These are phyloP conservation scores for Macaca nemestrina DNA, from an alignment of 2,113 vertebrate species.

Conservation along the genomic window DNA sequence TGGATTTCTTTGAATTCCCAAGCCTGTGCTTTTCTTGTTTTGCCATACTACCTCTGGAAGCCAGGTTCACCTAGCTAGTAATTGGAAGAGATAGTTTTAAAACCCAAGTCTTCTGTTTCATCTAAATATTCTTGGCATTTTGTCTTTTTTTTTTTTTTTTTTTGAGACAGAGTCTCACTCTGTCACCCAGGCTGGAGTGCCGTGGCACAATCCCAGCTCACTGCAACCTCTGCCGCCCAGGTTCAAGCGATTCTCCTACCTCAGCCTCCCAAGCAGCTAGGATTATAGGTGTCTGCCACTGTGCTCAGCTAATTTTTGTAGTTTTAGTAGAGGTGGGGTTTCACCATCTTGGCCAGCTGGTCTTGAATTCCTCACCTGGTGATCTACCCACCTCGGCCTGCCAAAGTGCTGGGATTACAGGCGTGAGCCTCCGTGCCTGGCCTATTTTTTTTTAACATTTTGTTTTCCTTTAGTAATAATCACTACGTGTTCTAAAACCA, in stretches of 20 bases:
- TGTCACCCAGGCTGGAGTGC: too few relatives aligned
- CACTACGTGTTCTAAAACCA: background rate
- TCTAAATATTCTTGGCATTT: background rate
- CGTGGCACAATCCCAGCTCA: too few relatives aligned
- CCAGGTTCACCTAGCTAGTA: background rate
- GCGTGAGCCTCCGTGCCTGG: background rate
- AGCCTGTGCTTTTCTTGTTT: background rate
- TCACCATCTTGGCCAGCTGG: too few relatives aligned
- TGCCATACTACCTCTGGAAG: background rate
- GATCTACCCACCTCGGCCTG: background rate
- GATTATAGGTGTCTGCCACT: too few relatives aligned
- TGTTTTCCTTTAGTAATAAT: background rate
- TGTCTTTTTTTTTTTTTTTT: background rate
- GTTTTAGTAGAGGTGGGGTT: too few relatives aligned
- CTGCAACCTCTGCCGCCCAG: too few relatives aligned
- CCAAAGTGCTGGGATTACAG: background rate
- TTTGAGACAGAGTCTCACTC: too few relatives aligned
- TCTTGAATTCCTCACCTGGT: too few relatives aligned
- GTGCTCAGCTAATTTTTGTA: too few relatives aligned
- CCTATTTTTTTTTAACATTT: background rate
- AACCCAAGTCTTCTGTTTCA: background rate
- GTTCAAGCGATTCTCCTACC: too few relatives aligned
- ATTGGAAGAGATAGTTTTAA: background rate
- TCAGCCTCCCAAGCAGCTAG: too few relatives aligned
- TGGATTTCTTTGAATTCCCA: slow-evolving; percentile 12